Base-by-base conservation (phyloP, 2,113 vertebrate genomes). In the Baryphthengus martii region DNA sequence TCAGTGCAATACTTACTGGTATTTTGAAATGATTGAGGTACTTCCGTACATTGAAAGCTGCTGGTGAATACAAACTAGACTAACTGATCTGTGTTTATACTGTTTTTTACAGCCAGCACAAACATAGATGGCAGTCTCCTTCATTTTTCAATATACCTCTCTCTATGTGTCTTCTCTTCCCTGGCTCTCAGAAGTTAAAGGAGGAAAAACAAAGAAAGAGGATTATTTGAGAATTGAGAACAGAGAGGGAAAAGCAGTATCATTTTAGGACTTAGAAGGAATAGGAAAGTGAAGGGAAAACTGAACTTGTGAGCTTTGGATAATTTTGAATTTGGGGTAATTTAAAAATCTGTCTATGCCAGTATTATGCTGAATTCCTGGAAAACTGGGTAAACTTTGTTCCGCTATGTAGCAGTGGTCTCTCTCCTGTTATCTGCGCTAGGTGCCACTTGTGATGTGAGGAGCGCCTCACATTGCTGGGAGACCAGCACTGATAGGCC, bases 361-460 rank as follows among this genome's bases (percentile, higher is more conserved):
- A 21, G 20, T 53, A 49, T 58, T 40, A 8, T 50, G 20, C 10
- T 66, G 58, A 78, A 91, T 88, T 79, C 42, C 17, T 87, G 40
- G 35, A 72, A 85, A 89, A 56, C 14, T 33, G 31, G 40, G 9
- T 53, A 19, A 79, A 56, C 40, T 68, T 68, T 65, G n/a, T 76
- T 88, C 14, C 61, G 28, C 35, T 35, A 25, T 24, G 15, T 59
- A 52, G 44, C 2, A 0, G 11, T 68, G 28, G 4, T 40, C 26
- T 78, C 15, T 74, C 24, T 68, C n/a, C 61, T 50, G 24, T 52
- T 33, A 21, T 6, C 31, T 68, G 25, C 1, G 0, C 49, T 72
- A 16, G 33, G 28, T 86, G 45, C 45, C 56, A 33, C 15, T 76
- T 1, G 0, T 68, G 53, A 26, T 0, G 0, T 44, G 26, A 8